A percentile compares a stretch with the other conserved stretches of the same genome.
These are phyloP conservation scores for Eupeodes latifasciatus DNA, from an alignment of 2,888 invertebrate species.

Conservation along the genomic window DNA sequence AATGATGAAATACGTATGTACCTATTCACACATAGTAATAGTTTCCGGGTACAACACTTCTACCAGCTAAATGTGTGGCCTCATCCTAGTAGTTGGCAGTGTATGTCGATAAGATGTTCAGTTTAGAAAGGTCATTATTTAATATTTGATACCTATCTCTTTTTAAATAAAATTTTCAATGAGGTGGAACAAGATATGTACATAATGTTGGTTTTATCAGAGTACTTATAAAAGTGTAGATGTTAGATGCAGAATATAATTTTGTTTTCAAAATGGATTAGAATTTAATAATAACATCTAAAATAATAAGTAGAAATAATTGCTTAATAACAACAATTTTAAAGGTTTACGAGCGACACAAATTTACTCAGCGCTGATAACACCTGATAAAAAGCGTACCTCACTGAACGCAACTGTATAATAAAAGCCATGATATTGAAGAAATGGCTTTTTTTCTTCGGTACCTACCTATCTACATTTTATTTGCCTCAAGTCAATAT, in stretches of 20 bases:
- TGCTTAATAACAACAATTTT: conserved; percentile 6
- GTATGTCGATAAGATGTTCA: no score
- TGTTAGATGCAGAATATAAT: neutral
- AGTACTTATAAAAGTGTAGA: neutral
- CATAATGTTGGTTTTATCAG: neutral
- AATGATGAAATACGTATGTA: no score
- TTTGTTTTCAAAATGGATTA: conserved; percentile 9
- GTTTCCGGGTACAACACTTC: no score
- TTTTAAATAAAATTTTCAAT: no score
- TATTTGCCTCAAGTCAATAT: conserved; percentile 61
- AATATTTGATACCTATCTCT: no score
- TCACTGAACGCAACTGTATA: conserved; percentile 10
- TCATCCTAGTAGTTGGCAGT: no score
- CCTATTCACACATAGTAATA: no score
- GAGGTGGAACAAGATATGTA: no score
- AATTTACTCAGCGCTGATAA: conserved; percentile 52
- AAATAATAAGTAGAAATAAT: neutral
- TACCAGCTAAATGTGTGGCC: no score
- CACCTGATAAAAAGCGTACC: conserved; percentile 54
- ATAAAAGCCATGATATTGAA: conserved; percentile 31
- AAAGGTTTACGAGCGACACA: neutral
- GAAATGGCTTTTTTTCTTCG: conserved; percentile 32
- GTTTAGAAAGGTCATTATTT: no score
- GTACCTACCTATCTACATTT: neutral
- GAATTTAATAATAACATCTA: neutral